Conservation (phyloP, 1,140 invertebrate species). For the Trichoplusia ni region DNA sequence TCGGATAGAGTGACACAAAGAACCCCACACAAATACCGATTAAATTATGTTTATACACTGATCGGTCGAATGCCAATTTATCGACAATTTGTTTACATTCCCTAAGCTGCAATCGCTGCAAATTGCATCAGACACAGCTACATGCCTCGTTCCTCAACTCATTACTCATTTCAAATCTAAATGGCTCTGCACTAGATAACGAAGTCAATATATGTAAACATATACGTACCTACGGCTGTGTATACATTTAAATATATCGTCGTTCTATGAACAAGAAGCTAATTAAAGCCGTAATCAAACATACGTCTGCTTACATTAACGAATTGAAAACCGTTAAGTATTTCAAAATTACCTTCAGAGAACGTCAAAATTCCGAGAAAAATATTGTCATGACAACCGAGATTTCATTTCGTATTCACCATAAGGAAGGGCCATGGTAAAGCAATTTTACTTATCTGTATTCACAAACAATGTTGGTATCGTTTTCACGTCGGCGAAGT, state of each 20-base stretch:
- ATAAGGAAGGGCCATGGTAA: background rate
- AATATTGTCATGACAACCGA: background rate
- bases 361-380: background rate
- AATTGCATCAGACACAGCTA: conserved; percentile 7
- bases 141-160: background rate
- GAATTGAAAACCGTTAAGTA: too few relatives aligned
- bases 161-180: conserved; percentile 10
- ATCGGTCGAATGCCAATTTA: conserved; percentile 3
- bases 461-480: background rate
- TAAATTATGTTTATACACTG: background rate
- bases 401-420: background rate
- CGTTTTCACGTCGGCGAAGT: conserved; percentile 7
- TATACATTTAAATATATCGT: too few relatives aligned
- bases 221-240: too few relatives aligned
- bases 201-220: background rate
- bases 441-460: conserved; percentile 5
- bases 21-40: background rate
- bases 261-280: too few relatives aligned
- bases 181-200: conserved; percentile 6
- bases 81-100: background rate
- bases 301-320: too few relatives aligned
- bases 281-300: too few relatives aligned
- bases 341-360: too few relatives aligned
- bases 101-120: background rate
- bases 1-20: background rate